Evolutionary conservation across 2,888 invertebrate species (phyloP).

Genomic region (Laothoe populi): DNA sequence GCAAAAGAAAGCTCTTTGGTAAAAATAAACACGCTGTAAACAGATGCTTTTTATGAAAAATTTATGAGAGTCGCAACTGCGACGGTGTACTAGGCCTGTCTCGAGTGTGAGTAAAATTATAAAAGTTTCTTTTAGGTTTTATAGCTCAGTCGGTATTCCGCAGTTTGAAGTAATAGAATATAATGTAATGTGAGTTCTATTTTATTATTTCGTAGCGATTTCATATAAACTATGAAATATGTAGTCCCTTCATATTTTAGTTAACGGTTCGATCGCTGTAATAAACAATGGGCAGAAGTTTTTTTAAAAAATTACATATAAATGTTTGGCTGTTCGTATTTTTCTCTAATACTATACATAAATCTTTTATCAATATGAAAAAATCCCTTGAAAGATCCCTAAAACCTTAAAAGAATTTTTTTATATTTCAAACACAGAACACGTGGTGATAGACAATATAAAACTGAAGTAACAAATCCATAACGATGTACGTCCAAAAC

Average conservation of each 20-base stretch:
- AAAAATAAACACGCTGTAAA: not conserved
- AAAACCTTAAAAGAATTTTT: too few species aligned
- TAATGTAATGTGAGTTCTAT: too few species aligned
- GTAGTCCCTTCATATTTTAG: too few species aligned
- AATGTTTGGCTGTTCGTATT: not conserved
- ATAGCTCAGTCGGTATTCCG: too few species aligned
- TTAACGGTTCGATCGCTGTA: too few species aligned
- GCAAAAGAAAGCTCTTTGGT: not conserved
- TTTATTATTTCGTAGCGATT: too few species aligned
- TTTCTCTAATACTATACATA: conserved; percentile 28
- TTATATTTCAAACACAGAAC: too few species aligned
- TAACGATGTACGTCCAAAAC: not conserved
- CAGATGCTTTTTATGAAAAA: not conserved
- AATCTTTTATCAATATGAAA: conserved; percentile 34
- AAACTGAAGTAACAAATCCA: not conserved
- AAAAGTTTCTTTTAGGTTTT: too few species aligned
- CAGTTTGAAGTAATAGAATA: too few species aligned
- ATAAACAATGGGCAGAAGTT: not conserved
- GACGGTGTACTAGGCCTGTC: not conserved
- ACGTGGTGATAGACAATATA: too few species aligned
- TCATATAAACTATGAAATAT: too few species aligned
- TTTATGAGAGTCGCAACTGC: not conserved
- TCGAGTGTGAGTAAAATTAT: not conserved
- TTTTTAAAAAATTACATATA: not conserved
- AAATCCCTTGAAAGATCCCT: too few species aligned